phyloP scores from a whole-genome alignment of 1,140 invertebrate species.

The Caenorhabditis brenneri region DNA sequence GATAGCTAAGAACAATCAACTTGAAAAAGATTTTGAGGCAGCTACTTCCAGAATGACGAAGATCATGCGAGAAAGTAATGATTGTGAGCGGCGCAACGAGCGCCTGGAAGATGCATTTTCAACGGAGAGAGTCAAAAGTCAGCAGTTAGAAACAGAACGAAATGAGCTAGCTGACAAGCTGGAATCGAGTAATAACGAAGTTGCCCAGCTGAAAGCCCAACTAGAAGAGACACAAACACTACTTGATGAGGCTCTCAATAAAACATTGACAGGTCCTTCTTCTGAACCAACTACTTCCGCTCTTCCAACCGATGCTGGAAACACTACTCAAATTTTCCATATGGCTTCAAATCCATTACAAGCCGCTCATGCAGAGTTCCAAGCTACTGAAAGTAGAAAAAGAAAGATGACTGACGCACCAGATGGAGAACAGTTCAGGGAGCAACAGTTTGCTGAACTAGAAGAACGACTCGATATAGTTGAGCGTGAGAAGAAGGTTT shows the following conservation, averaged over 20 bases:
- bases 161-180: background rate
- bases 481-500: background rate
- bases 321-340: background rate
- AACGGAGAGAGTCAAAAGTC: constrained; percentile 11
- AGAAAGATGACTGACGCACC: background rate
- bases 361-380: background rate
- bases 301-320: background rate
- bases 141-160: background rate
- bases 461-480: background rate
- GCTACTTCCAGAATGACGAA: constrained; percentile 15
- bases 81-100: constrained; percentile 13
- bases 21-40: constrained; percentile 13
- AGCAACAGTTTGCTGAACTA: background rate
- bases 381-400: constrained; percentile 7
- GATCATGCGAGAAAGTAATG: background rate
- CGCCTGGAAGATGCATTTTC: constrained; percentile 33
- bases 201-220: background rate
- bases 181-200: background rate
- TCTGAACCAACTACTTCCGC: background rate
- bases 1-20: background rate
- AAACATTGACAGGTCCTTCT: background rate
- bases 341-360: constrained; percentile 4
- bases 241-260: background rate
- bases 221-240: background rate
- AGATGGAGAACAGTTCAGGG: background rate